phyloP scores from a whole-genome alignment of 2,888 invertebrate species.

The Chloromyia formosa region DNA sequence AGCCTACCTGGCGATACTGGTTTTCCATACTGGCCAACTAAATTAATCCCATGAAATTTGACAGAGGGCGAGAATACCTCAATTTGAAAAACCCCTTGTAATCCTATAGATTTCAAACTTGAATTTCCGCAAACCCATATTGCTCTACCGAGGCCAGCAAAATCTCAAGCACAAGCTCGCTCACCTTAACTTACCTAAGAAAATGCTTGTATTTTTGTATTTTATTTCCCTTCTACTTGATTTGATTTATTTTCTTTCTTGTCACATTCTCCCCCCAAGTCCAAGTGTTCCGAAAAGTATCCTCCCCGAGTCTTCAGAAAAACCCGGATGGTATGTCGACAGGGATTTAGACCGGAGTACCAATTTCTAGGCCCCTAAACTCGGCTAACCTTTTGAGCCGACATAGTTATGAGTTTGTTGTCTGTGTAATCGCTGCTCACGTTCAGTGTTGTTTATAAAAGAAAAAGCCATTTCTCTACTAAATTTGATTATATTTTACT shows the following conservation, averaged over 20 bases:
- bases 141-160: too few relatives aligned
- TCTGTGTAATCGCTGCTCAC: neutral
- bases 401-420: neutral
- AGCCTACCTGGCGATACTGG: too few relatives aligned
- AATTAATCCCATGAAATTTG: too few relatives aligned
- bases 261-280: neutral
- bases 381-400: neutral
- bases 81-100: too few relatives aligned
- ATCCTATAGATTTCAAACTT: too few relatives aligned
- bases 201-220: neutral
- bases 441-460: neutral
- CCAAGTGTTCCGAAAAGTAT: neutral
- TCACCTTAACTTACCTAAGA: too few relatives aligned
- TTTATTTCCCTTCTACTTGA: neutral
- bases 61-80: too few relatives aligned
- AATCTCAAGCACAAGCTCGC: too few relatives aligned
- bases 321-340: neutral
- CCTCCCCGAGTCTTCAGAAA: neutral
- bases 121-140: too few relatives aligned
- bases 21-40: too few relatives aligned
- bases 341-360: neutral
- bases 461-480: neutral
- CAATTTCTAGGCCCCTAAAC: neutral
- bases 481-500: too few relatives aligned
- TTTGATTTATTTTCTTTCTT: slow-evolving; percentile 3